A percentile compares a stretch with the other conserved stretches of the same genome.
Conservation (phyloP, 1,140 invertebrate species). For the Panulirus ornatus region DNA sequence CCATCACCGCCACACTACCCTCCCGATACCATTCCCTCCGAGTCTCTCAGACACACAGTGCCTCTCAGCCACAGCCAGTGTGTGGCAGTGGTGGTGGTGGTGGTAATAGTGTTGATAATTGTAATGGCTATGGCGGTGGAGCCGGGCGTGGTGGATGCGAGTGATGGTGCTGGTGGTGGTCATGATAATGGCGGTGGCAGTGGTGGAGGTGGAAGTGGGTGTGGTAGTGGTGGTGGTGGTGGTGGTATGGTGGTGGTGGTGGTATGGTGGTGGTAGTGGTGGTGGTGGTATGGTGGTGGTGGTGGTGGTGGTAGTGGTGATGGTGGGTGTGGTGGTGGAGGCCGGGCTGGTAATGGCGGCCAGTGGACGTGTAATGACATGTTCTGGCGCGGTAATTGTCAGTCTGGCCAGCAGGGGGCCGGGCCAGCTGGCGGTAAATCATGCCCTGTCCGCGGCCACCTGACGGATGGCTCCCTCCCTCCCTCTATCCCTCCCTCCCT, state of each 20-base stretch:
- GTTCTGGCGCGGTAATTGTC: constrained; percentile 67
- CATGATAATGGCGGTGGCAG: too few relatives aligned
- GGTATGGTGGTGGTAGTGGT: not conserved
- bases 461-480: constrained; percentile 47
- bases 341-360: constrained; percentile 22
- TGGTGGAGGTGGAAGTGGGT: too few relatives aligned
- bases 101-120: too few relatives aligned
- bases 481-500: not conserved
- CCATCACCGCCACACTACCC: too few relatives aligned
- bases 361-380: constrained; percentile 56
- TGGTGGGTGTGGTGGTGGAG: not conserved
- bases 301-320: not conserved
- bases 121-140: too few relatives aligned
- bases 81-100: too few relatives aligned
- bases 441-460: constrained; percentile 53
- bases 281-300: not conserved
- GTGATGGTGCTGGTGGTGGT: too few relatives aligned
- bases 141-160: too few relatives aligned
- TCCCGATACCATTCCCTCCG: too few relatives aligned
- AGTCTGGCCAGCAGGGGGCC: constrained; percentile 49
- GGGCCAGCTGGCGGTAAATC: constrained; percentile 62
- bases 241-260: not conserved
- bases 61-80: too few relatives aligned
- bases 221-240: too few relatives aligned
- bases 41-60: too few relatives aligned